phyloP scores from a whole-genome alignment of 2,113 vertebrate genomes.

The Rhinoptilus africanus region DNA sequence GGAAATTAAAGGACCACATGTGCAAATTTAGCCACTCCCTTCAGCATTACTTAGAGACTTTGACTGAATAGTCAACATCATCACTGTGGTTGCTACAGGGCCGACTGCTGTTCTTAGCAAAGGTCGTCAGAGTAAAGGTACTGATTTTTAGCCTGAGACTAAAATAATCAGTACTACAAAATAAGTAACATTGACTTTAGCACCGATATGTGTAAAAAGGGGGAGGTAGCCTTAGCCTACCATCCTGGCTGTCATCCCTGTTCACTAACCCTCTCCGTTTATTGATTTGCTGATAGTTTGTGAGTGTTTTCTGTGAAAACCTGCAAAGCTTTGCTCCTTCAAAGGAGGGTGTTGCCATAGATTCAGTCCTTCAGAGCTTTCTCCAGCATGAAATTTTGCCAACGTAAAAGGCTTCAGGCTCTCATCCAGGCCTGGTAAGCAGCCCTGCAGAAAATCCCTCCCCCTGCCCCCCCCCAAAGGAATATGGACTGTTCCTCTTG shows the following conservation, averaged over 20 bases:
- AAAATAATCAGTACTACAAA: not conserved
- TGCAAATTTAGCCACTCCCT: not conserved
- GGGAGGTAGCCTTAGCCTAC: not conserved
- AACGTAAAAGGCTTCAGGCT: not conserved
- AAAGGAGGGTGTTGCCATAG: not conserved
- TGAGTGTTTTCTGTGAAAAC: not conserved
- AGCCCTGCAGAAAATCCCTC: not conserved
- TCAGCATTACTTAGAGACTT: not conserved
- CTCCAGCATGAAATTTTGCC: not conserved
- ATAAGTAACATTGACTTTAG: not conserved
- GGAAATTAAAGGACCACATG: not conserved
- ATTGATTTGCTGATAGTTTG: not conserved
- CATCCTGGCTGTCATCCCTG: not conserved
- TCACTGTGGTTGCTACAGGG: not conserved
- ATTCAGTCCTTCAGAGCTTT: not conserved
- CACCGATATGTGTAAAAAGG: not conserved
- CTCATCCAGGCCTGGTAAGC: not conserved
- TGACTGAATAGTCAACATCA: not conserved
- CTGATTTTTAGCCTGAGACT: not conserved
- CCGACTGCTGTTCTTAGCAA: not conserved
- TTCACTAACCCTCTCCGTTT: not conserved
- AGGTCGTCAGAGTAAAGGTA: not conserved
- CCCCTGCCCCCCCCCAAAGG: accelerated
- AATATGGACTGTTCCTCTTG: not conserved
- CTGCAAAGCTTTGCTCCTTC: not conserved